Percentiles rank a stretch among this genome's conserved stretches.
Evolutionary conservation across 2,113 vertebrate genomes (phyloP).

Genomic region (Columbina picui): DNA sequence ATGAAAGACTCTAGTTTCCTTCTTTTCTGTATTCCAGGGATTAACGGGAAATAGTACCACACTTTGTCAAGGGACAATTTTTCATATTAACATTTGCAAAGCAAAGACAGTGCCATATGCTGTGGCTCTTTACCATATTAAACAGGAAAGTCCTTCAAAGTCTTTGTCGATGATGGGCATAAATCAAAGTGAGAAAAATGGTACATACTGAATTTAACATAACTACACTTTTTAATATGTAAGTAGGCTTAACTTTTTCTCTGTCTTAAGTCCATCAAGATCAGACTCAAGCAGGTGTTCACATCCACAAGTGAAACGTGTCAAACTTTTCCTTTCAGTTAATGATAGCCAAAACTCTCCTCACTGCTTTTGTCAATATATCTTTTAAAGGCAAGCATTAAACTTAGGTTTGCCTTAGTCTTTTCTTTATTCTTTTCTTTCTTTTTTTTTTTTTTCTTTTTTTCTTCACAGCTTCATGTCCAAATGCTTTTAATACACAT

Average conservation of each 20-base stretch:
- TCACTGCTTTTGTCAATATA: slow-evolving; percentile 76
- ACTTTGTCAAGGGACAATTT: slow-evolving; percentile 71
- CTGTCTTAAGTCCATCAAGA: slow-evolving; percentile 72
- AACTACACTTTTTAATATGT: slow-evolving; percentile 78
- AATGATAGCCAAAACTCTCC: slow-evolving; percentile 74
- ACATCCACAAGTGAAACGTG: slow-evolving; percentile 72
- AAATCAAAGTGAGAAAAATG: slow-evolving; percentile 74
- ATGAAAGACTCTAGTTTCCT: slow-evolving; percentile 63
- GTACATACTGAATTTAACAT: slow-evolving; percentile 73
- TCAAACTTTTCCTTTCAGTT: slow-evolving; percentile 71
- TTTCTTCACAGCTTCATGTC: slow-evolving; percentile 62
- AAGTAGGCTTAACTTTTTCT: slow-evolving; percentile 77
- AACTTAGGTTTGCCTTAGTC: slow-evolving; percentile 71
- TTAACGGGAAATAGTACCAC: slow-evolving; percentile 66
- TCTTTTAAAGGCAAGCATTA: slow-evolving; percentile 77
- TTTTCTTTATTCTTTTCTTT: not conserved
- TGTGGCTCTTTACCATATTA: slow-evolving; percentile 67
- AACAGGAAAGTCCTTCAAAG: slow-evolving; percentile 71
- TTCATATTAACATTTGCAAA: slow-evolving; percentile 73
- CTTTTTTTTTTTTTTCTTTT: not conserved
- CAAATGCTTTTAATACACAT: slow-evolving; percentile 78
- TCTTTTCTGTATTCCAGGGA: slow-evolving; percentile 64
- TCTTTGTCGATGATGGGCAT: slow-evolving; percentile 66
- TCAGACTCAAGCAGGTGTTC: slow-evolving; percentile 75
- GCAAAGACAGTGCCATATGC: slow-evolving; percentile 56